Evolutionary conservation across 2,888 invertebrate genomes (phyloP).

Genomic region (Dermolepida albohirtum): DNA sequence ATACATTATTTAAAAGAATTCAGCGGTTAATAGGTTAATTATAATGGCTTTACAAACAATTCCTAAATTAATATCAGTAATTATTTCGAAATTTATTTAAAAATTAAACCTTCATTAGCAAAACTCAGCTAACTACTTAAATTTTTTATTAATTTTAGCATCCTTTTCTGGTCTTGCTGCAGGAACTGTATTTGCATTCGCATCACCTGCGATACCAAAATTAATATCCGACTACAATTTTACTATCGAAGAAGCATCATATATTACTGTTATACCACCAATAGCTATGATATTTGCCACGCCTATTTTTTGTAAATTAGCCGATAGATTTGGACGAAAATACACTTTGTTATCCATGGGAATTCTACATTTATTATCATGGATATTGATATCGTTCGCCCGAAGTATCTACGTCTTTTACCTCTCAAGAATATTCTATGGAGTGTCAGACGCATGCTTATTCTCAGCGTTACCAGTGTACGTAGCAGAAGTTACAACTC

Average conservation of each 20-base stretch:
- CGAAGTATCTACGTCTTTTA: slow-evolving; percentile 55
- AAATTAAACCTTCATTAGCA: no score
- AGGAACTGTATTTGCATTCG: slow-evolving; percentile 55
- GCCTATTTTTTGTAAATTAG: slow-evolving; percentile 51
- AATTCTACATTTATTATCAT: slow-evolving; percentile 54
- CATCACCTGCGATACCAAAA: slow-evolving; percentile 58
- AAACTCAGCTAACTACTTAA: no score
- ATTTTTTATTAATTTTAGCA: no score
- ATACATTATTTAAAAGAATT: no score
- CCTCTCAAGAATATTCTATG: slow-evolving; percentile 53
- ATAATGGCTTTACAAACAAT: no score
- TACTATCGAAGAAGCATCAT: slow-evolving; percentile 57
- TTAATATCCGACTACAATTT: slow-evolving; percentile 53
- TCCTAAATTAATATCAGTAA: no score
- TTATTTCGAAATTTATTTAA: no score
- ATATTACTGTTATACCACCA: slow-evolving; percentile 57
- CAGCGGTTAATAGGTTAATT: no score
- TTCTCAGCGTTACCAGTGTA: slow-evolving; percentile 56
- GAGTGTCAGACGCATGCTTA: slow-evolving; percentile 54
- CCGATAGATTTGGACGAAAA: slow-evolving; percentile 56
- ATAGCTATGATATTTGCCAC: slow-evolving; percentile 51
- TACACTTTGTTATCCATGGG: slow-evolving; percentile 52
- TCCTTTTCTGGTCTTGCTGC: no score
- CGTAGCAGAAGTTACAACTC: slow-evolving; percentile 57
- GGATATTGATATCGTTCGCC: slow-evolving; percentile 52